Evolutionary conservation across 2,113 vertebrate species (phyloP), one percentile per base, ranked within the genome.

Genomic region (Leucopsar rothschildi): DNA sequence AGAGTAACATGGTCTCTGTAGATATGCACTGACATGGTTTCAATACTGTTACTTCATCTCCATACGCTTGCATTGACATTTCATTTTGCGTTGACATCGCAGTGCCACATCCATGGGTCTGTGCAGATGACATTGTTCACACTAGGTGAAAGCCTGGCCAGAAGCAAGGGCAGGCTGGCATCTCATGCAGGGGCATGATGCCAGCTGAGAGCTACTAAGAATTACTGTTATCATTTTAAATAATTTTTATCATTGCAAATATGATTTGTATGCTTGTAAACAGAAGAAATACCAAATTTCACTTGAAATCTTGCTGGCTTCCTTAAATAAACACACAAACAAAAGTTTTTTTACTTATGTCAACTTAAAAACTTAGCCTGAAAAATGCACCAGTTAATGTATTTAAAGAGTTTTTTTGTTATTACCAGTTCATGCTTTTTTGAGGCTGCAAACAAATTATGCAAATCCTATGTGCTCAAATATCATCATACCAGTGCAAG

Each of bases 1-100:
- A 92, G 53, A 87, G 88, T 84, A 76, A 79, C 19, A 6, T 5
- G 79, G 75, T 86, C 76, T 93, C 84, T 64, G 69, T 21, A 91
- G 92, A 92, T 83, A 77, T 25, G 77, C 66, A n/a, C 79, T 96
- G 95, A 96, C 94, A 79, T 6, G 55, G 91, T 59, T 89, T 71
- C 85, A 47, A 60, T 77, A 50, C 20, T 18, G 66, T 84, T 73
- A 56, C 84, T 45, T 21, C 11, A 11, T 52, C 69, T 91, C 86
- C 42, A 24, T 27, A 60, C 76, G 28, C 88, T 47, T 33, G 47
- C 91, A 92, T 45, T 79, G 85, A 92, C 88, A 73, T 91, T 76
- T 95, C 70, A 40, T 89, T 97, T 75, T 64, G 55, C 24, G 69
- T 80, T 92, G 97, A 86, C 60, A 24, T 21, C 0, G 10, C 49